These are phyloP conservation scores for Hydractinia echinata DNA, from an alignment of 30 jellyfish, hydroid and myxozoan genomes.

Conservation along the genomic window DNA sequence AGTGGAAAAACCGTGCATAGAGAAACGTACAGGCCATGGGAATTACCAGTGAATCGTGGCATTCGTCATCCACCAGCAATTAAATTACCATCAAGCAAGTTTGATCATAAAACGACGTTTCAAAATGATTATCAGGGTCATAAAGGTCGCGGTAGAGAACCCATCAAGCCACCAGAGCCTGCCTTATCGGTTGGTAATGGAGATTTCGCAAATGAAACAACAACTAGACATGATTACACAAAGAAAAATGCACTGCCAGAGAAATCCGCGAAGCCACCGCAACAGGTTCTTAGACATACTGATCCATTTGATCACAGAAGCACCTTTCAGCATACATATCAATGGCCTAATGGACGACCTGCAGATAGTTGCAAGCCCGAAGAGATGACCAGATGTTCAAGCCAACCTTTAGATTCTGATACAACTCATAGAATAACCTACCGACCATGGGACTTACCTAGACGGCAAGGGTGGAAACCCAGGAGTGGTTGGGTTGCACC, in stretches of 20 bases:
- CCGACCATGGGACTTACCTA: constrained; percentile 65
- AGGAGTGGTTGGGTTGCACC: constrained; percentile 79
- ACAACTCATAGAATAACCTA: constrained; percentile 76
- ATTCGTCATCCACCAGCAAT: constrained; percentile 64
- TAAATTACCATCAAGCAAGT: constrained; percentile 59
- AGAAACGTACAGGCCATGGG: constrained; percentile 95
- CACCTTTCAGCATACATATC: constrained; percentile 67
- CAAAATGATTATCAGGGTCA: constrained; percentile 88
- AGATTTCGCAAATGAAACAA: constrained; percentile 74
- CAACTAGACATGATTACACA: constrained; percentile 81
- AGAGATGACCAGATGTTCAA: constrained; percentile 43
- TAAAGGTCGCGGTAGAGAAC: constrained; percentile 52
- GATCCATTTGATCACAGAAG: constrained; percentile 82
- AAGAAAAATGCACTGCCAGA: constrained; percentile 70
- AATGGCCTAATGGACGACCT: constrained; percentile 81
- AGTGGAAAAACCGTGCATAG: constrained; percentile 83
- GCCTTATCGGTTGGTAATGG: constrained; percentile 69
- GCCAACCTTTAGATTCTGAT: constrained; percentile 69
- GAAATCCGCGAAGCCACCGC: constrained; percentile 89
- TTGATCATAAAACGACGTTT: constrained; percentile 81
- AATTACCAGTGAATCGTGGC: constrained; percentile 52
- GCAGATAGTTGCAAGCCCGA: constrained; percentile 90
- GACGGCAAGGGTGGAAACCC: constrained; percentile 71
- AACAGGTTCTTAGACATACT: constrained; percentile 36
- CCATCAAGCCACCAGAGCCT: constrained; percentile 68